Evolutionary conservation across 2,113 vertebrate genomes (phyloP), one percentile per base, ranked within the genome.

Genomic region (Aptenodytes patagonicus): DNA sequence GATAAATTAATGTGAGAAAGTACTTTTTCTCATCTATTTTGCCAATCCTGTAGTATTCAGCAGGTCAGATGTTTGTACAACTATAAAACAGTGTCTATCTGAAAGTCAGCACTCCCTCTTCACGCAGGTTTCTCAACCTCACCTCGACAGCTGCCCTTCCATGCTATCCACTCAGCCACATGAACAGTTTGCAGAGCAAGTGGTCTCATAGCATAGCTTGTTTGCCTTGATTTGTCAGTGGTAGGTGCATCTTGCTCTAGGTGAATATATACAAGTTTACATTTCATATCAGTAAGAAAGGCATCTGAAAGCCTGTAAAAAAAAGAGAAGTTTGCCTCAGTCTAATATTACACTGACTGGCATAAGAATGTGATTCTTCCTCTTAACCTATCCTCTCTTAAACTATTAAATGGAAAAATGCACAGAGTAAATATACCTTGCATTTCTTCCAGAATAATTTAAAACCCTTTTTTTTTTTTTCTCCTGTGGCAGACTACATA

Each of bases 401-500:
- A 66, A 78, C 9, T 60, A n/a, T 75, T 55, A 28, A 68, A 87
- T 3, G 7, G 6, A 9, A 44, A 90, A 62, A 93, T 64, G 26
- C 6, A 52, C 19, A 55, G 7, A 49, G 19, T 28, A 69, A 61
- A 80, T 8, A 12, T 9, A 60, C 8, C 38, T 55, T 62, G 17
- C 46, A 64, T 51, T 80, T 88, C 38, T 87, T 68, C 16, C 60
- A 71, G 22, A 92, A 78, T 3, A 68, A 60, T 52, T 47, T 36
- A 8, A 72, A 92, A 7, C 0, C 1, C 0, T 6, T 15, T 16
- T 32, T 11, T 34, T 34, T 19, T 12, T 5, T 2, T 57, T 42
- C 61, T 42, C 31, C 5, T 78, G 28, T 82, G 31, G 6, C 17
- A 51, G 13, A 62, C 5, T 17, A 82, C 11, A 28, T 84, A 68